A percentile compares a stretch with the other conserved stretches of the same genome.
Conservation (phyloP, 2,797 vertebrate genomes). For the Lateolabrax maculatus region DNA sequence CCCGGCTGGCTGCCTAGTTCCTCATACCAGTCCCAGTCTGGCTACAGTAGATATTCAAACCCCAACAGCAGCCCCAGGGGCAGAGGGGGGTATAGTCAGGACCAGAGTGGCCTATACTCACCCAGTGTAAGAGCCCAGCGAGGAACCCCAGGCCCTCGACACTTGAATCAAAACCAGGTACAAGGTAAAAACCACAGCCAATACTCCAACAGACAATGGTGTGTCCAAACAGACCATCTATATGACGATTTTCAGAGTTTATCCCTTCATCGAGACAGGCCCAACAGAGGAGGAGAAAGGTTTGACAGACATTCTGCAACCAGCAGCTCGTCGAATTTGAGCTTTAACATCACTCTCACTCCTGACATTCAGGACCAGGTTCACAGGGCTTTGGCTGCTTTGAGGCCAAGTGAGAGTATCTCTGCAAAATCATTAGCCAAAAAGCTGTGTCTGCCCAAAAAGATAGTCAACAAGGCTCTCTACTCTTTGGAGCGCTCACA, state of each 20-base stretch:
- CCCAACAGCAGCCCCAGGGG: constrained; percentile 49
- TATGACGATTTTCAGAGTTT: constrained; percentile 73
- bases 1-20: neutral
- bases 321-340: constrained; percentile 10
- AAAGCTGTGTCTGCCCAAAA: constrained; percentile 86
- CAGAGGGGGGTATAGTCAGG: constrained; percentile 64
- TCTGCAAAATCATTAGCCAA: constrained; percentile 83
- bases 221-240: constrained; percentile 46
- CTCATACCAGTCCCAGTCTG: constrained; percentile 54
- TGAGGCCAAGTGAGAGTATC: constrained; percentile 75
- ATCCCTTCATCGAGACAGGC: constrained; percentile 51
- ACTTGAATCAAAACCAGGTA: constrained; percentile 59
- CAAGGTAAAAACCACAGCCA: constrained; percentile 55
- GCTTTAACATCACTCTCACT: constrained; percentile 62
- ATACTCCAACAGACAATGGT: constrained; percentile 49
- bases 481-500: constrained; percentile 85
- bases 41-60: constrained; percentile 64
- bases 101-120: constrained; percentile 42
- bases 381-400: constrained; percentile 76
- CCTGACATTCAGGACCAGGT: constrained; percentile 78
- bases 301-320: constrained; percentile 6
- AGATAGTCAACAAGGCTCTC: constrained; percentile 87
- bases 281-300: constrained; percentile 6
- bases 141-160: constrained; percentile 22
- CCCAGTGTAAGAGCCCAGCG: constrained; percentile 31